Conservation (phyloP, 2,888 invertebrate species). For the Leptinotarsa peninsularis region DNA sequence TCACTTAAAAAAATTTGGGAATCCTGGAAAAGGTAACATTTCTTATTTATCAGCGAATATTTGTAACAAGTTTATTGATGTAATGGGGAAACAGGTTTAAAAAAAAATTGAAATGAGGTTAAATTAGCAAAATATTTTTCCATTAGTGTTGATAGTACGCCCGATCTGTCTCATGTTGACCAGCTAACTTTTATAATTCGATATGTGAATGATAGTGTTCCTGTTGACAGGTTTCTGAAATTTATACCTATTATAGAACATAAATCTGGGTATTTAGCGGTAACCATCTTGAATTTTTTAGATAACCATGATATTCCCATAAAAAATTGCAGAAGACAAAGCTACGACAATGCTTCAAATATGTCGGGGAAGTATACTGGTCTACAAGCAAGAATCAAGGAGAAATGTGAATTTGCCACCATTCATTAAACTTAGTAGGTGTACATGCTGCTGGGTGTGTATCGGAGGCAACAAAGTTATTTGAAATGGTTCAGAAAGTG, state of each 20-base stretch:
- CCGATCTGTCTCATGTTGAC: too few species aligned
- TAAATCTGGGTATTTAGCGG: conserved; percentile 16
- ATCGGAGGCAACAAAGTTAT: too few species aligned
- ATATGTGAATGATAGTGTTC: not conserved
- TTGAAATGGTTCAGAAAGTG: too few species aligned
- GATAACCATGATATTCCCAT: conserved; percentile 49
- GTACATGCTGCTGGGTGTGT: too few species aligned
- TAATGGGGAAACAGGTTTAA: not conserved
- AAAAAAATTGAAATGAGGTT: not conserved
- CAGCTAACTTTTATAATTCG: too few species aligned
- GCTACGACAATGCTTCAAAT: conserved; percentile 56
- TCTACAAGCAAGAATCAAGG: conserved; percentile 52
- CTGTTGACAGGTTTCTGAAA: not conserved
- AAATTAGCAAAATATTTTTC: not conserved
- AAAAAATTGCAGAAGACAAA: conserved; percentile 2
- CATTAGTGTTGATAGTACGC: not conserved
- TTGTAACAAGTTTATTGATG: too few species aligned
- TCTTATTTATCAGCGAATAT: too few species aligned
- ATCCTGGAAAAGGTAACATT: too few species aligned
- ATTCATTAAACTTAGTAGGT: too few species aligned
- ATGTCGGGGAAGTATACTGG: conserved; percentile 55
- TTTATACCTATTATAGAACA: not conserved
- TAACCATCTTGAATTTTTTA: conserved; percentile 38
- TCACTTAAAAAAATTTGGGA: too few species aligned
- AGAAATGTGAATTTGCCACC: not conserved